Evolutionary conservation across 1,140 invertebrate genomes (phyloP).

Genomic region (Neodiprion fabricii): DNA sequence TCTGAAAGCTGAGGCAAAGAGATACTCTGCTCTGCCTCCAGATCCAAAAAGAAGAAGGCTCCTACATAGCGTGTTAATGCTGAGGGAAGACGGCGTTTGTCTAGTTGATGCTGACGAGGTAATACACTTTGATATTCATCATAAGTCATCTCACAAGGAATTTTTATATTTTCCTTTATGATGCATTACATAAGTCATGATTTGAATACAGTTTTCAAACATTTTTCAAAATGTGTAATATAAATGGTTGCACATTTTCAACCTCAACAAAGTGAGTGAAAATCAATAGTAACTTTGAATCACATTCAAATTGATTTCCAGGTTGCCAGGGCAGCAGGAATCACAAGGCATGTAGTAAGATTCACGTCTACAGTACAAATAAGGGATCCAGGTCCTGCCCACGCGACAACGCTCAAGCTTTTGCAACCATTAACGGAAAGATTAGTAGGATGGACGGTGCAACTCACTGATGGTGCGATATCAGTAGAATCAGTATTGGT

Average conservation of each 20-base stretch:
- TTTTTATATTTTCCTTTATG: no score
- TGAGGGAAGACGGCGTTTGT: conserved; percentile 87
- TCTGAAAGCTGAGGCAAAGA: conserved; percentile 81
- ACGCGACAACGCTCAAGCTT: conserved; percentile 81
- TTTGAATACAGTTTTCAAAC: no score
- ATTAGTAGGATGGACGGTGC: conserved; percentile 78
- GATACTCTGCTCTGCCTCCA: conserved; percentile 81
- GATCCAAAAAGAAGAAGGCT: conserved; percentile 85
- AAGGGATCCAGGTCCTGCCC: conserved; percentile 78
- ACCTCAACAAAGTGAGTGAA: no score
- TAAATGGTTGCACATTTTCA: no score
- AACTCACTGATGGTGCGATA: conserved; percentile 82
- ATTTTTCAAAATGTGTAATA: no score
- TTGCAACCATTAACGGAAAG: conserved; percentile 77
- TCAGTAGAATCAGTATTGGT: conserved; percentile 88
- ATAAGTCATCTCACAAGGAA: not conserved
- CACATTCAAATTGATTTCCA: conserved; percentile 25
- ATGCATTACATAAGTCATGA: no score
- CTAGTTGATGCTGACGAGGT: conserved; percentile 90
- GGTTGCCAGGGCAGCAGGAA: conserved; percentile 83
- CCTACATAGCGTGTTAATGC: conserved; percentile 89
- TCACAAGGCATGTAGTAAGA: conserved; percentile 82
- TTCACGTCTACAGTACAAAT: conserved; percentile 91
- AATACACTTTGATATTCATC: conserved; percentile 12
- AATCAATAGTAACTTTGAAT: no score